Evolutionary conservation across 2,113 vertebrate genomes (phyloP).

Genomic region (Takifugu flavidus): DNA sequence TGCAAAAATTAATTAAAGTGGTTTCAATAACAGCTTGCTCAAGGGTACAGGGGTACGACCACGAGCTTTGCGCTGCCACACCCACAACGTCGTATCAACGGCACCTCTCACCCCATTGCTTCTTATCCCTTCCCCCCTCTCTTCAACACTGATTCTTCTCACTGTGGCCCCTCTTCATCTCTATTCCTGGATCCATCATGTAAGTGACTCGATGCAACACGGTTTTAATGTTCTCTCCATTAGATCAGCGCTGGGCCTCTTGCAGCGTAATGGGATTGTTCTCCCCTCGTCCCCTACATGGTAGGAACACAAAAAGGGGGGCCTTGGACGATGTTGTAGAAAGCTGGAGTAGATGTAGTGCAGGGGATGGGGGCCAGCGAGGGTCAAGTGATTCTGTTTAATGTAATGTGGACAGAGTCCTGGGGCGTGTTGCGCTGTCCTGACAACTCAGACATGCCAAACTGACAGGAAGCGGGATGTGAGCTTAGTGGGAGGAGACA

Average conservation of each 20-base stretch:
- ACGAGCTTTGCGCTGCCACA: constrained; percentile 27
- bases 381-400: constrained; percentile 72
- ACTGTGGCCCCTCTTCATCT: constrained; percentile 20
- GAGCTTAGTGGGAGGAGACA: constrained; percentile 43
- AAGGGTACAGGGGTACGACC: constrained; percentile 67
- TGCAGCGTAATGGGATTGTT: constrained; percentile 74
- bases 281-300: constrained; percentile 54
- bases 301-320: constrained; percentile 41
- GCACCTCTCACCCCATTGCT: constrained; percentile 30
- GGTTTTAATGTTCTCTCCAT: constrained; percentile 74
- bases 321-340: constrained; percentile 39
- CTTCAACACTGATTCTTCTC: constrained; percentile 15
- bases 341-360: constrained; percentile 52
- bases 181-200: constrained; percentile 55
- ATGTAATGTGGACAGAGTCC: constrained; percentile 70
- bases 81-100: constrained; percentile 48
- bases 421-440: constrained; percentile 54
- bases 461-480: constrained; percentile 53
- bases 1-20: constrained; percentile 75
- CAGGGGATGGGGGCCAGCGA: constrained; percentile 32
- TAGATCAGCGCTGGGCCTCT: constrained; percentile 56
- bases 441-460: constrained; percentile 55
- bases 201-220: constrained; percentile 68
- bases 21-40: constrained; percentile 76
- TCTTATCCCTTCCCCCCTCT: constrained; percentile 23